phyloP scores from a whole-genome alignment of 1,140 invertebrate genomes.

The Nymphalis io region DNA sequence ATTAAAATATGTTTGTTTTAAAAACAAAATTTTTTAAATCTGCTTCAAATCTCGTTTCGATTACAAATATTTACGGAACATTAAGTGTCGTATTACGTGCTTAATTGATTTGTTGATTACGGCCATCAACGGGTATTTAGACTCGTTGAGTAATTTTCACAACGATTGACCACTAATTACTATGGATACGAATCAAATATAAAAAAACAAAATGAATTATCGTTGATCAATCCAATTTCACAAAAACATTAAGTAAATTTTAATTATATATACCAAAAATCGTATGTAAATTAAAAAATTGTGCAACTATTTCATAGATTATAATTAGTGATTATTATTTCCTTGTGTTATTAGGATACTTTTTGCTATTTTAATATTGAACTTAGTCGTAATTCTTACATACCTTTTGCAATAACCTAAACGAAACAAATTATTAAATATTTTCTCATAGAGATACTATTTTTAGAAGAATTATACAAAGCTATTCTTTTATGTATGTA shows the following conservation, averaged over 20 bases:
- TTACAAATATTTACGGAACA: slow-evolving; percentile 13
- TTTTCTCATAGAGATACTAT: not conserved
- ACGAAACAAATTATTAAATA: not conserved
- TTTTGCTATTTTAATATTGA: no score
- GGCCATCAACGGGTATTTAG: slow-evolving; percentile 24
- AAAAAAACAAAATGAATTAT: not conserved
- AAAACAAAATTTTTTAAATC: not conserved
- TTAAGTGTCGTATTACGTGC: slow-evolving; percentile 10
- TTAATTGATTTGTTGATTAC: slow-evolving; percentile 31
- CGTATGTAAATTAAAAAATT: no score
- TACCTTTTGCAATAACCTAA: no score
- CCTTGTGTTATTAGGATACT: no score
- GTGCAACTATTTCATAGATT: no score
- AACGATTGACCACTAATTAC: slow-evolving; percentile 22
- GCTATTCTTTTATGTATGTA: not conserved
- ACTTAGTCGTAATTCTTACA: no score
- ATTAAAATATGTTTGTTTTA: no score
- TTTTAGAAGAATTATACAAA: not conserved
- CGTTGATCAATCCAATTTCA: not conserved
- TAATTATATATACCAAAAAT: no score
- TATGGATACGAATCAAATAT: not conserved
- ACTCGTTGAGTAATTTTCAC: slow-evolving; percentile 17
- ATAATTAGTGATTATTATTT: no score
- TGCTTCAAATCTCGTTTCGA: not conserved
- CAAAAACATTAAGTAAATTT: not conserved